Evolutionary conservation across 2,888 invertebrate species (phyloP).

Genomic region (Psylliodes chrysocephalus): DNA sequence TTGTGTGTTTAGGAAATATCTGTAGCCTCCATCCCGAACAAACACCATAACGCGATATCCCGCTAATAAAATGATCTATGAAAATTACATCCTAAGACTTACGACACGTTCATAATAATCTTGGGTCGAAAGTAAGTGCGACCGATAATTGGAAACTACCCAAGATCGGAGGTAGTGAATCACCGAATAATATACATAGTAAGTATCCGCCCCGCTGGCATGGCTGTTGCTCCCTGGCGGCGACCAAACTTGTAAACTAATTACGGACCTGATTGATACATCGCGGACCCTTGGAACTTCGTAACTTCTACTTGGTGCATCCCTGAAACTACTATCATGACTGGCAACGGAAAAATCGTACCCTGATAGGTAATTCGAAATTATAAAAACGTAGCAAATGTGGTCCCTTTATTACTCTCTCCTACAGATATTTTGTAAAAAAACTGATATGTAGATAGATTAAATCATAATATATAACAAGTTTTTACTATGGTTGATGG

Average conservation of each 20-base stretch:
- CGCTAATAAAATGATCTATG: constrained; percentile 36
- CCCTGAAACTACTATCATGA: constrained; percentile 1
- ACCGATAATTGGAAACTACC: constrained; percentile 42
- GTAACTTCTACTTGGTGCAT: neutral
- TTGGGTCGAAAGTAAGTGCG: constrained; percentile 33
- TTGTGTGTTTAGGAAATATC: constrained; percentile 27
- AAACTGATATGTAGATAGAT: no score
- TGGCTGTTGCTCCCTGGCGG: constrained; percentile 41
- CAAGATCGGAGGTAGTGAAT: constrained; percentile 31
- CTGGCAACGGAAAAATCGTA: no score
- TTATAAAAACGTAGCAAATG: no score
- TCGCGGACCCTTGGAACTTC: constrained; percentile 23
- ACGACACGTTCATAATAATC: constrained; percentile 36
- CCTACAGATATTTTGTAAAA: no score
- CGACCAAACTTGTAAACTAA: constrained; percentile 52
- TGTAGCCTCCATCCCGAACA: constrained; percentile 15
- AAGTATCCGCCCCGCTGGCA: constrained; percentile 43
- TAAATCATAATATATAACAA: no score
- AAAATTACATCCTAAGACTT: constrained; percentile 26
- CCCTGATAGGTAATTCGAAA: no score
- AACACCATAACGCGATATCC: constrained; percentile 27
- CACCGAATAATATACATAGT: constrained; percentile 42
- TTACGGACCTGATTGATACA: constrained; percentile 54
- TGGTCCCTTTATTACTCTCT: no score
- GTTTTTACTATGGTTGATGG: no score